phyloP scores from a whole-genome alignment of 2,797 vertebrate genomes.

The Chaetophractus vellerosus region DNA sequence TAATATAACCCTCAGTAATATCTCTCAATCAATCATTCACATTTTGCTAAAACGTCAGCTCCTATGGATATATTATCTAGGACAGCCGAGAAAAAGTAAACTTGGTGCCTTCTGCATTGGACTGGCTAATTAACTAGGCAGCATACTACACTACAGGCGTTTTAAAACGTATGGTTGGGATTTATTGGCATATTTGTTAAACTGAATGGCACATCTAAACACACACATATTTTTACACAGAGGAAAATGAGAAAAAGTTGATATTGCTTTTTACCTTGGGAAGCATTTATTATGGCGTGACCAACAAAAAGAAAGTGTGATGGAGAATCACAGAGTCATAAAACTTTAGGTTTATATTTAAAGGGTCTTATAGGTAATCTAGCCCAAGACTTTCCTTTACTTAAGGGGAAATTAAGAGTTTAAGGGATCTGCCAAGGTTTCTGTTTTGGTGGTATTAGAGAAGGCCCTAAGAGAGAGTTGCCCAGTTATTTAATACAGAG shows the following conservation, averaged over 20 bases:
- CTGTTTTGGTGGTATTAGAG: not conserved
- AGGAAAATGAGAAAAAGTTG: conserved; percentile 18
- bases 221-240: not conserved
- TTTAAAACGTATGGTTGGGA: not conserved
- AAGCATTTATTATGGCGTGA: conserved; percentile 7
- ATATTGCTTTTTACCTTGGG: not conserved
- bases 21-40: conserved; percentile 23
- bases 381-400: not conserved
- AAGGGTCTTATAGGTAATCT: not conserved
- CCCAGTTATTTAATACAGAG: conserved; percentile 29
- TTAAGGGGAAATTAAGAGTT: conserved; percentile 37
- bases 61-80: not conserved
- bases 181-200: conserved; percentile 16
- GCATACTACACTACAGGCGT: not conserved
- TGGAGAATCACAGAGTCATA: not conserved
- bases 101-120: not conserved
- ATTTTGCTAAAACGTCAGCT: not conserved
- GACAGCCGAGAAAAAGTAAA: conserved; percentile 8
- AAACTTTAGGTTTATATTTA: not conserved
- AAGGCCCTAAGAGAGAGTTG: not conserved
- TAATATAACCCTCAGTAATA: not conserved
- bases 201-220: not conserved
- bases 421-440: conserved; percentile 16
- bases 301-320: not conserved
- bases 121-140: not conserved